Base-by-base conservation (phyloP, 2,113 vertebrate species). In the Aleadryas rufinucha region DNA sequence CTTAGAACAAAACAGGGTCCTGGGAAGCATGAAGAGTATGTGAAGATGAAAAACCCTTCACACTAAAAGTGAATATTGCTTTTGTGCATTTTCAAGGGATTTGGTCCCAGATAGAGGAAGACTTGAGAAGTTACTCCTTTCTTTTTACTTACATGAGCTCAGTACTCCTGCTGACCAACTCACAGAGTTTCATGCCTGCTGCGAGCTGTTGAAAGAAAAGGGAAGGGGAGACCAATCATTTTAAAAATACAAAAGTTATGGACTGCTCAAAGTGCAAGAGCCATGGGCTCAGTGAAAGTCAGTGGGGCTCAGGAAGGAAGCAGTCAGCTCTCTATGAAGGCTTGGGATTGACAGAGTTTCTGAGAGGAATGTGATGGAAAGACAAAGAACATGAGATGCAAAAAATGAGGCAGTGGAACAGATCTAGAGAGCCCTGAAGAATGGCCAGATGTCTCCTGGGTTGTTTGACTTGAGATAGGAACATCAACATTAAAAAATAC, bases 31-130 rank as follows among this genome's bases (percentile, higher is more conserved):
- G 64, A 53, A 66, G 83, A 66, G 6, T 24, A 56, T 44, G 27
- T 59, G 69, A 75, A 81, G 72, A 84, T 56, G 24, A 70, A 70
- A 91, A 69, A 30, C 4, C 6, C 4, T 24, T 45, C 56, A 30
- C 33, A 37, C 17, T 74, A 33, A 84, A 86, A 92, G 16, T 30
- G 33, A 80, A 45, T 42, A 86, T 61, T 86, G 16, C 27, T 86
- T 95, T 74, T 37, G 35, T 90, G 30, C 27, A 8, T 74, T 79
- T 94, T 96, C 89, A 92, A 93, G 94, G 89, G 49, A 75, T 89
- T 81, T 2, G 2, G n/a, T 39, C 30, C 54, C 42, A 44, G 68
- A 44, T 2, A 74, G 42, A 90, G 16, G 64, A 93, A 84, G 33
- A 66, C 47, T 81, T 84, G 52, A 84, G 64, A 70, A 83, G 50